phyloP scores from a whole-genome alignment of 2,113 vertebrate genomes.

The Variabilichromis moorii region DNA sequence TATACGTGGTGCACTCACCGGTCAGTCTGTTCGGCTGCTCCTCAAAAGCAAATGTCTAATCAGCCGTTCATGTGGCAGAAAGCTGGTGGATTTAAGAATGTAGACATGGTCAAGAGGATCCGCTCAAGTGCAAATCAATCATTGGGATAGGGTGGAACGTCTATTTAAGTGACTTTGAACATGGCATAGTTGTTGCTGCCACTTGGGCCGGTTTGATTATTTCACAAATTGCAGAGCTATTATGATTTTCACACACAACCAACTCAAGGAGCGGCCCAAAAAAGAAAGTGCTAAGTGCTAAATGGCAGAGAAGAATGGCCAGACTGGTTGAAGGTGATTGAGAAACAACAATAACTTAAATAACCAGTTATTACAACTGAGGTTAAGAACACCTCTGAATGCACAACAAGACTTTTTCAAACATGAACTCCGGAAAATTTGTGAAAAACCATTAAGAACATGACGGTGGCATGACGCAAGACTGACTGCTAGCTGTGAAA shows the following conservation, averaged over 20 bases:
- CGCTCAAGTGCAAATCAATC: background rate
- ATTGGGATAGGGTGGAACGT: background rate
- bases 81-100: background rate
- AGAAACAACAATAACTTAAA: background rate
- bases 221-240: background rate
- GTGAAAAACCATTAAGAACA: background rate
- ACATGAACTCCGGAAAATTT: background rate
- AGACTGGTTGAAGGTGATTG: background rate
- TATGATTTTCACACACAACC: background rate
- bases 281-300: background rate
- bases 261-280: background rate
- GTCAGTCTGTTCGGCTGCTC: background rate
- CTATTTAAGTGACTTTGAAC: background rate
- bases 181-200: background rate
- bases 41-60: background rate
- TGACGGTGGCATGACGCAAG: background rate
- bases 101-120: background rate
- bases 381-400: background rate
- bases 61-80: background rate
- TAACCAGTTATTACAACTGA: background rate
- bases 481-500: background rate
- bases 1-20: background rate
- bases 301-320: background rate
- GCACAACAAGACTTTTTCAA: background rate
- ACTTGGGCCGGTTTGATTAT: background rate